Percentiles rank a stretch among this genome's conserved stretches.
Conservation (phyloP, 2,888 invertebrate species). For the Lasioglossum malachurum region DNA sequence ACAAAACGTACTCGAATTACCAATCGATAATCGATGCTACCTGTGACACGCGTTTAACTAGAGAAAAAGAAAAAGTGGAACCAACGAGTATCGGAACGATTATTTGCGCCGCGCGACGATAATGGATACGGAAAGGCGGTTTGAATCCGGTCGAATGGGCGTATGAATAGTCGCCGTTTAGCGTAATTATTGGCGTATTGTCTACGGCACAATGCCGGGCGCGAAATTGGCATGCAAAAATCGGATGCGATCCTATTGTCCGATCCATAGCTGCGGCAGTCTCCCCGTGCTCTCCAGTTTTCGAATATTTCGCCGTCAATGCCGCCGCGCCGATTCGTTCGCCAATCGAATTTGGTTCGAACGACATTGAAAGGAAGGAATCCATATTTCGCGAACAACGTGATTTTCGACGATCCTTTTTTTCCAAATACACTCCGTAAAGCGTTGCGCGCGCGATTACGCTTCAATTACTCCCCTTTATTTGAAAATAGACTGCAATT, state of each 20-base stretch:
- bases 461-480: not conserved
- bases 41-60: conserved; percentile 62
- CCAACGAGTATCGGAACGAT: conserved; percentile 75
- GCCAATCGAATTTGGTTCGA: conserved; percentile 65
- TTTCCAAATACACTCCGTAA: conserved; percentile 25
- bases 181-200: conserved; percentile 84
- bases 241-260: conserved; percentile 84
- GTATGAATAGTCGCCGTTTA: conserved; percentile 83
- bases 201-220: conserved; percentile 82
- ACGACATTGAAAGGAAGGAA: conserved; percentile 45
- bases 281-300: conserved; percentile 68
- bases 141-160: conserved; percentile 83
- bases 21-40: conserved; percentile 67
- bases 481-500: not conserved
- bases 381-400: conserved; percentile 53
- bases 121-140: conserved; percentile 83
- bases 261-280: conserved; percentile 71
- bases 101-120: conserved; percentile 80
- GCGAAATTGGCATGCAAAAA: conserved; percentile 84
- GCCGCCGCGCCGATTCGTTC: conserved; percentile 62
- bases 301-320: conserved; percentile 75
- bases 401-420: conserved; percentile 37
- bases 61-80: conserved; percentile 62
- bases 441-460: not conserved
- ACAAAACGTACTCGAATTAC: conserved; percentile 27